Evolutionary conservation across 2,113 vertebrate genomes (phyloP), one percentile per base, ranked within the genome.

Genomic region (Eonycteris spelaea): DNA sequence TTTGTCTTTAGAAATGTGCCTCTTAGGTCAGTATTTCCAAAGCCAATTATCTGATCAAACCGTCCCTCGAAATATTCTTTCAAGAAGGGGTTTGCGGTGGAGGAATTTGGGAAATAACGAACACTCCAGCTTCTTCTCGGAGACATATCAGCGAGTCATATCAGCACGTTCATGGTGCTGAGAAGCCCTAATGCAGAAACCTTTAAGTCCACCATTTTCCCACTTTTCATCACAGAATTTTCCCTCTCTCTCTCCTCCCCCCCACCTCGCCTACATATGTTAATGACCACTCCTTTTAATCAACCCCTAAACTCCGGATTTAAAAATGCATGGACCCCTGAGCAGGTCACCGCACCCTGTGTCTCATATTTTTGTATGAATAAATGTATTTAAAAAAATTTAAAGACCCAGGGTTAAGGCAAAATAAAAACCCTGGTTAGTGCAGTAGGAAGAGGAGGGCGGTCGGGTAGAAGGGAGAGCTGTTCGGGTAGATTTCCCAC

Each of bases 71-170:
- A 30, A 28, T 14, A 61, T 1, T 63, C 74, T 61, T 91, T 63
- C 30, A 3, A 22, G 80, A 57, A 84, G 38, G 74, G n/a, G 18
- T 68, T 28, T 59, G 5, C 88, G 86, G 30, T 7, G 82, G 14
- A 33, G 24, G n/a, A 40, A 73, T 2, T 3, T 55, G 65, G 24
- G 15, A 61, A 33, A 33, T 1, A 2, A 16, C 10, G 53, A 16
- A n/a, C 6, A 3, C 1, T 18, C 18, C 5, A 21, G 28, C 6
- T 14, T 3, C 24, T 28, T 51, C 57, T 13, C 18, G 4, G 78
- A 30, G 67, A 40, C 0, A 61, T 1, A 48, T n/a, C n/a, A n/a
- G n/a, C 0, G 16, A 1, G 12, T 86, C 43, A 13, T 3, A 9
- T 30, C 3, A 73, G 55, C 4, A 2, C 0, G 9, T 12, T 30